Base-by-base conservation (phyloP, 2,113 vertebrate species). In the Rissa tridactyla region DNA sequence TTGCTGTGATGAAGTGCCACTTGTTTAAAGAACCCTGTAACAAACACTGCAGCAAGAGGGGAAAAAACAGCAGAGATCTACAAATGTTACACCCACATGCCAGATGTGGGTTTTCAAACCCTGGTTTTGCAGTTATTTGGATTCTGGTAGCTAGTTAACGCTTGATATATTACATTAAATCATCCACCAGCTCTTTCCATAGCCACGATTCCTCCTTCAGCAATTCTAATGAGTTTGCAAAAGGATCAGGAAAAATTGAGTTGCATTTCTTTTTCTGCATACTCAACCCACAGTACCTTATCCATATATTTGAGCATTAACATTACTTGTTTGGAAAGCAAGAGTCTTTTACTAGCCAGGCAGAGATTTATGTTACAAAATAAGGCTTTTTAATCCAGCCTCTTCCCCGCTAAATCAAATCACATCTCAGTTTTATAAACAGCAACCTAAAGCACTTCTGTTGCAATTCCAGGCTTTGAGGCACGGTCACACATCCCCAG, bases 1-100 rank as follows among this genome's bases (percentile, higher is more conserved):
- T 96, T 80, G 87, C 92, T 92, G 92, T 95, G 90, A 98, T 96
- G 83, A 95, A 98, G 91, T 95, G 91, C 91, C 92, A 96, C 97
- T 97, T 97, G 94, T 94, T 95, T 95, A 96, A 95, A 95, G 94
- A 95, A 73, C 42, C 66, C 91, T 88, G 86, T 90, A 96, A 96
- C 92, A 96, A 96, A 96, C 88, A 90, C 88, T 51, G 94, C 91
- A 97, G 86, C 57, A 47, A 83, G 80, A 89, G 47, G 68, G 85
- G 77, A 81, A 92, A 90, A 80, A 82, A 12, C 87, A 91, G 80
- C 81, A 61, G 51, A 90, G 22, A 83, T 60, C 61, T 95, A 94
- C 64, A 91, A 90, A 91, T 44, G 88, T 21, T 77, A 96, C 83
- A 84, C 91, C 91, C 95, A 95, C 83, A 4, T 54, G 90, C 96